Conservation (phyloP, 2,797 vertebrate genomes). For the Telmatherina bonti region DNA sequence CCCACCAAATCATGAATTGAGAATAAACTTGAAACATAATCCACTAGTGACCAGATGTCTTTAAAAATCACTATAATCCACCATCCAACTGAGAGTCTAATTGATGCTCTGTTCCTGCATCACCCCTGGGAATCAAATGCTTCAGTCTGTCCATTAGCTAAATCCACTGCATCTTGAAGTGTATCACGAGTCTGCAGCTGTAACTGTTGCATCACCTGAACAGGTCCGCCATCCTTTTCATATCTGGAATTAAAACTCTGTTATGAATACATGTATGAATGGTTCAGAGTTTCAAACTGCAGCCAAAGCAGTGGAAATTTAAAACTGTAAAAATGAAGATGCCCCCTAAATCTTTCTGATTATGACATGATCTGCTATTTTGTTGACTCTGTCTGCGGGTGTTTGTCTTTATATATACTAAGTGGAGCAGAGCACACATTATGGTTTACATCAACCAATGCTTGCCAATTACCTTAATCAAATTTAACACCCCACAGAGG, state of each 20-base stretch:
- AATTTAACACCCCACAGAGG: constrained; percentile 71
- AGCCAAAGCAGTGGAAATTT: not conserved
- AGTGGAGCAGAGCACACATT: constrained; percentile 44
- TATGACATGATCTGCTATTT: constrained; percentile 11
- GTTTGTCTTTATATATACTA: constrained; percentile 31
- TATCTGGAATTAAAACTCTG: too few species aligned
- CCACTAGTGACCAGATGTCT: too few species aligned
- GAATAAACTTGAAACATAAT: too few species aligned
- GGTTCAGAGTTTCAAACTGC: not conserved
- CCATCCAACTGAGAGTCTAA: not conserved
- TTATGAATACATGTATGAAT: too few species aligned
- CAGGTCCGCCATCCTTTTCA: too few species aligned
- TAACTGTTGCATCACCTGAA: too few species aligned
- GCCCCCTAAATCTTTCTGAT: not conserved
- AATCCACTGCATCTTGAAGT: too few species aligned
- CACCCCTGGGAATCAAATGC: not conserved
- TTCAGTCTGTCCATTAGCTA: not conserved
- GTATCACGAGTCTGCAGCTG: too few species aligned
- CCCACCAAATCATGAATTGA: too few species aligned
- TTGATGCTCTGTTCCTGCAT: too few species aligned
- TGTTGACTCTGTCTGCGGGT: constrained; percentile 26
- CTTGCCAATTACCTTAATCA: constrained; percentile 77
- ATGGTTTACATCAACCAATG: constrained; percentile 58
- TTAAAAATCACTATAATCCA: too few species aligned
- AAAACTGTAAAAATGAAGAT: not conserved